Percentiles rank a stretch among this genome's conserved stretches.
Conservation (phyloP, 2,888 invertebrate species). For the Oxyteleia sp. region DNA sequence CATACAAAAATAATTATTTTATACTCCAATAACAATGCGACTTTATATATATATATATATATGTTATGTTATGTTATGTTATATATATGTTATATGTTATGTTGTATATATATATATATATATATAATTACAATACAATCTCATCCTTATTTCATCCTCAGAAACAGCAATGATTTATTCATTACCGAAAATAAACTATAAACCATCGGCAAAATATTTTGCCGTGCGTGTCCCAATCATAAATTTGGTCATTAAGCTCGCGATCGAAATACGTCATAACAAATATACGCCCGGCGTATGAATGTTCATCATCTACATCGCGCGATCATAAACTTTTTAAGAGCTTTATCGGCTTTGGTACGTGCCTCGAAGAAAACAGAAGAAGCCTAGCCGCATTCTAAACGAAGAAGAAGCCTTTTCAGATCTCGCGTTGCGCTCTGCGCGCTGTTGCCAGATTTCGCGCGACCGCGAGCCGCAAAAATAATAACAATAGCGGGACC, state of each 20-base stretch:
- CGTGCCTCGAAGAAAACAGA: conserved; percentile 68
- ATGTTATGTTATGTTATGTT: no score
- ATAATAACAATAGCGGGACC: conserved; percentile 49
- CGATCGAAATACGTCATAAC: conserved; percentile 27
- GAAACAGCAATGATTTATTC: background rate
- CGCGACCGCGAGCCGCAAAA: conserved; percentile 41
- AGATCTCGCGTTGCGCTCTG: conserved; percentile 41
- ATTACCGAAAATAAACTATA: background rate
- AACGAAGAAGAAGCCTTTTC: conserved; percentile 65
- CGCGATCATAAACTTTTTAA: conserved; percentile 65
- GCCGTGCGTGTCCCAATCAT: background rate
- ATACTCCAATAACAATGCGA: no score
- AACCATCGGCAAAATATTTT: background rate
- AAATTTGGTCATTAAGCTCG: conserved; percentile 20
- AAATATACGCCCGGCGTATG: conserved; percentile 32
- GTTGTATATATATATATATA: no score
- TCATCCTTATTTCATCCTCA: background rate
- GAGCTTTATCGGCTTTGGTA: conserved; percentile 71
- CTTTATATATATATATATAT: no score
- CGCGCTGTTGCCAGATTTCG: conserved; percentile 68
- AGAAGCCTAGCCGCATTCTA: conserved; percentile 70
- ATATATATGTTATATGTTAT: no score
- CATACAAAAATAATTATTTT: no score
- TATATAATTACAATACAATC: no score
- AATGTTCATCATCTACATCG: conserved; percentile 59